Conservation (phyloP, 2,113 vertebrate genomes). For the Pollimyrus isidori region DNA sequence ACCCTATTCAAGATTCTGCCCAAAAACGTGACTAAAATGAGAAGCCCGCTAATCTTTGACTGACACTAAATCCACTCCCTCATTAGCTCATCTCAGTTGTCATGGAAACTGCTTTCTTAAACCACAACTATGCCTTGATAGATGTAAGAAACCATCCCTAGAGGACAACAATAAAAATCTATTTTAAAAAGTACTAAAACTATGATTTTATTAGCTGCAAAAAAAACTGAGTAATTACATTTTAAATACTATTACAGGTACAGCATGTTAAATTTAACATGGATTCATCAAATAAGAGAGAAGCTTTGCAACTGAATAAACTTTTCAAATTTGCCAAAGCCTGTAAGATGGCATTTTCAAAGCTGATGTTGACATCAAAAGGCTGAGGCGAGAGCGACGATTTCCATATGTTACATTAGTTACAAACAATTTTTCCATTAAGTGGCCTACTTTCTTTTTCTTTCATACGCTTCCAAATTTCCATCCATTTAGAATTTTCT, state of each 20-base stretch:
- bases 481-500: slow-evolving; percentile 26
- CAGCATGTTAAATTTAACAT: not conserved
- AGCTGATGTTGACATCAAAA: slow-evolving; percentile 58
- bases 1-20: not conserved
- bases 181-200: not conserved
- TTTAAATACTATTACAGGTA: not conserved
- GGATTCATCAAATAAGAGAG: not conserved
- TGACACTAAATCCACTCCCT: slow-evolving; percentile 10
- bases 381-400: slow-evolving; percentile 53
- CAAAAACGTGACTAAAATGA: slow-evolving; percentile 9
- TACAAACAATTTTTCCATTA: slow-evolving; percentile 61
- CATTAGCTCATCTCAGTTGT: slow-evolving; percentile 13
- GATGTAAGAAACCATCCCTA: not conserved
- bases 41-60: not conserved
- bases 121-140: slow-evolving; percentile 10
- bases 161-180: not conserved
- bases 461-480: slow-evolving; percentile 34
- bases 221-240: not conserved
- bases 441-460: slow-evolving; percentile 49
- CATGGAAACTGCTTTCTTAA: slow-evolving; percentile 18
- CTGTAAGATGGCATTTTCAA: slow-evolving; percentile 58
- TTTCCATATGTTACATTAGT: slow-evolving; percentile 70
- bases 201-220: not conserved
- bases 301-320: slow-evolving; percentile 16
- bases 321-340: slow-evolving; percentile 32